Evolutionary conservation across 2,888 invertebrate genomes (phyloP), one percentile per base, ranked within the genome.

Genomic region (Troglohyphantes excavatus): DNA sequence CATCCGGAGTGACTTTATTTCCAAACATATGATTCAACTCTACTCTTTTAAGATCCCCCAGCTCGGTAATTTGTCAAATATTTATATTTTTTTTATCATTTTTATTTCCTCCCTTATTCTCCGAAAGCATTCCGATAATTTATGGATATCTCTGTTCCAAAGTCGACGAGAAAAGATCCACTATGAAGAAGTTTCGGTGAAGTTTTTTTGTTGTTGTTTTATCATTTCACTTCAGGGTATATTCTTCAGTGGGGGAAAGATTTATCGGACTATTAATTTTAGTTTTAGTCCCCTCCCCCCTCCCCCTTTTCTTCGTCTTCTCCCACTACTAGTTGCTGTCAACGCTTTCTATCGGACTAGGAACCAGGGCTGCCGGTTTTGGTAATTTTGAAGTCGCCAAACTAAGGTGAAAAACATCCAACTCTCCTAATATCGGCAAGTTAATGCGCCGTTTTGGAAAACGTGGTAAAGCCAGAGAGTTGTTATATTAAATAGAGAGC

Each of bases 201-300:
- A 53, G 17, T 17, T 17, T 53, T 53, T 39, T 53, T 53, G 5
- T 53, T n/a, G n/a, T 53, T 13, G 7, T 53, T 53, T 53, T 53
- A n/a, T 53, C 17, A 53, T 53, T 53, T 53, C 13, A 53, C 53
- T 53, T n/a, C 53, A n/a, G 53, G 53, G 1, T 53, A 17, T 13
- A 33, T 53, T 53, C 53, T 53, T n/a, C 53, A 13, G 53, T 17
- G 17, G 0, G n/a, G 17, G 17, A 59, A 76, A 73, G 87, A 87
- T 87, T 87, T 87, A 87, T 87, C 79, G 79, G 46, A 72, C 87
- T 87, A 87, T 87, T 87, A 81, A 87, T 87, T 79, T 79, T 81
- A 79, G 39, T 81, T 86, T 87, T 73, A 79, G 61, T 13, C 33
- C 87, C 53, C 53, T 17, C 87, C 53, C 53, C 53, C 53, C 46